Conservation (phyloP, 1,140 invertebrate species). For the Pentalonia nigronervosa region DNA sequence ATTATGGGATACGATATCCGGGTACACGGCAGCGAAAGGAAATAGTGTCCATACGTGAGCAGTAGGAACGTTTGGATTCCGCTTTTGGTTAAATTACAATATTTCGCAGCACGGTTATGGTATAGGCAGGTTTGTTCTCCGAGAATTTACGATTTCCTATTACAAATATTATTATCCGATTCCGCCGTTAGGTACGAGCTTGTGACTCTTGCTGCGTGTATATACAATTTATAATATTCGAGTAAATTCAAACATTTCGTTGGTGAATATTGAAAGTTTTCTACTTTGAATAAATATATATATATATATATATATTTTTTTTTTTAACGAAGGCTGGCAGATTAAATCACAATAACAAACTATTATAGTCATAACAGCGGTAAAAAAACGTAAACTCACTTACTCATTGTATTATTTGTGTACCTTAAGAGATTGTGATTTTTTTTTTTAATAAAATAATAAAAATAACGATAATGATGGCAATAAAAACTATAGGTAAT, state of each 20-base stretch:
- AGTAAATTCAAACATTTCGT: neutral
- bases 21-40: neutral
- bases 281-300: neutral
- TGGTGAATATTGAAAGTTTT: neutral
- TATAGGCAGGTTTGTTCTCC: neutral
- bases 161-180: neutral
- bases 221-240: neutral
- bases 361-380: neutral
- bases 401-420: too few relatives aligned
- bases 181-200: neutral
- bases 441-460: too few relatives aligned
- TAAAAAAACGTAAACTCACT: too few relatives aligned
- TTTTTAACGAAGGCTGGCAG: too few relatives aligned
- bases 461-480: too few relatives aligned
- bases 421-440: too few relatives aligned
- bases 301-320: too few relatives aligned
- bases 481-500: neutral
- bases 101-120: neutral
- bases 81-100: neutral
- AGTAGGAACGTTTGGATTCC: neutral
- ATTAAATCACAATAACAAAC: neutral
- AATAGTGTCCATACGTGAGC: neutral
- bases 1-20: conserved; percentile 32
- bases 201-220: neutral
- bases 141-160: conserved; percentile 24